Evolutionary conservation across 2,797 vertebrate species (phyloP).

Genomic region (Columba guinea): DNA sequence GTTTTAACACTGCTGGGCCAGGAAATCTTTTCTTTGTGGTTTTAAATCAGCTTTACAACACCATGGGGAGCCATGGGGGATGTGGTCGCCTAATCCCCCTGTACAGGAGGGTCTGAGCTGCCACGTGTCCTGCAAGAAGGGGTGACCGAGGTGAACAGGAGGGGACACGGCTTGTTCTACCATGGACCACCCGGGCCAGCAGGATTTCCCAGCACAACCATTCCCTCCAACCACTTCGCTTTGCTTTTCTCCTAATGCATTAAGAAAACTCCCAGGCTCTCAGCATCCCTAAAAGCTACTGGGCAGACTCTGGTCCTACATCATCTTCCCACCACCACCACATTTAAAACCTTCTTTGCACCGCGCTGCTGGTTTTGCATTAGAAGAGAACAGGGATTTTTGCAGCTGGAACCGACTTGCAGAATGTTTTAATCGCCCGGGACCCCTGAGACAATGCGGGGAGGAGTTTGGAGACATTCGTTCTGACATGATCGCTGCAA

Average conservation of each 20-base stretch:
- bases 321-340: neutral
- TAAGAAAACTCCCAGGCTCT: neutral
- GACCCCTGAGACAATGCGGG: slow-evolving; percentile 55
- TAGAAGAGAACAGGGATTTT: slow-evolving; percentile 23
- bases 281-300: neutral
- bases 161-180: accelerated
- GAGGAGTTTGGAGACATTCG: slow-evolving; percentile 53
- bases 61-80: accelerated
- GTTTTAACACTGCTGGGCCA: neutral
- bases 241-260: neutral
- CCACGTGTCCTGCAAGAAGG: neutral
- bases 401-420: slow-evolving; percentile 3
- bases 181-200: neutral
- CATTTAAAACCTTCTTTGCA: neutral
- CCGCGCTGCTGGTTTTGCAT: neutral
- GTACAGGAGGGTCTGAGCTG: neutral
- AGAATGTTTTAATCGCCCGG: slow-evolving; percentile 23
- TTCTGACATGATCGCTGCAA: slow-evolving; percentile 37
- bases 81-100: accelerated
- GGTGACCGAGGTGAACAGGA: accelerated
- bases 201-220: neutral
- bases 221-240: neutral
- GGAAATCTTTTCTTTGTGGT: neutral
- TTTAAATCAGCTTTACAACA: neutral
- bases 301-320: neutral